Percentiles rank a stretch among this genome's conserved stretches.
These are phyloP conservation scores for Megalopta genalis DNA, from an alignment of 1,140 invertebrate species.

Conservation along the genomic window DNA sequence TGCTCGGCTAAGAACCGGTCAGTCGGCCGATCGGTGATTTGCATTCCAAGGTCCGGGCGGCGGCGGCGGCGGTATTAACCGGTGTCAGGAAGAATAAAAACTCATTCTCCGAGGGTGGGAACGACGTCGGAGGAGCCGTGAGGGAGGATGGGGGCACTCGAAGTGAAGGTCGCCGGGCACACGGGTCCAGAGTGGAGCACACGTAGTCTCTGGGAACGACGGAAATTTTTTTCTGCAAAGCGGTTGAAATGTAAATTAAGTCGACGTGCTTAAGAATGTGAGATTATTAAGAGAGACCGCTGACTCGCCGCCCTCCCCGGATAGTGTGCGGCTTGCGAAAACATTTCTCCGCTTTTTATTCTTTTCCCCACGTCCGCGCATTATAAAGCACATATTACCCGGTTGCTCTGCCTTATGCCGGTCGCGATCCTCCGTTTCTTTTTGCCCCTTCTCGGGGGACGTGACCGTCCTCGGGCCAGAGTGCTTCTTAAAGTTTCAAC, in stretches of 20 bases:
- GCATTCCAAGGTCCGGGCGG: conserved; percentile 46
- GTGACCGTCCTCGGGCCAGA: background rate
- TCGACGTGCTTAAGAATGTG: conserved; percentile 70
- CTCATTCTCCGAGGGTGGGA: conserved; percentile 41
- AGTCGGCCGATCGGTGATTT: conserved; percentile 44
- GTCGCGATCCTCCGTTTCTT: conserved; percentile 22
- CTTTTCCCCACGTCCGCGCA: conserved; percentile 29
- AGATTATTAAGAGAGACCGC: conserved; percentile 67
- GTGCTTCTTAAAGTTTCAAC: conserved; percentile 46
- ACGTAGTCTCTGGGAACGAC: conserved; percentile 46
- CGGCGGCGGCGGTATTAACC: conserved; percentile 35
- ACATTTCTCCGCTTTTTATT: conserved; percentile 58
- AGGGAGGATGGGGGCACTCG: background rate
- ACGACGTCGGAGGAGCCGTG: background rate
- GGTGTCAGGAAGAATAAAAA: conserved; percentile 64
- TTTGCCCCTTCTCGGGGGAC: conserved; percentile 15
- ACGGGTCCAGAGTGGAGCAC: conserved; percentile 3
- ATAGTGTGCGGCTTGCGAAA: conserved; percentile 51
- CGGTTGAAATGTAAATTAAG: conserved; percentile 73
- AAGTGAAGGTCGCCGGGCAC: conserved; percentile 29
- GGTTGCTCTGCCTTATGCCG: conserved; percentile 27
- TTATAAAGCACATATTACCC: conserved; percentile 62
- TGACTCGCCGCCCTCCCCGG: conserved; percentile 41
- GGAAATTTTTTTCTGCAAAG: conserved; percentile 56
- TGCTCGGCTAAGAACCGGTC: conserved; percentile 44